These are phyloP conservation scores for Hybos culiciformis DNA, from an alignment of 2,888 invertebrate species.

Conservation along the genomic window DNA sequence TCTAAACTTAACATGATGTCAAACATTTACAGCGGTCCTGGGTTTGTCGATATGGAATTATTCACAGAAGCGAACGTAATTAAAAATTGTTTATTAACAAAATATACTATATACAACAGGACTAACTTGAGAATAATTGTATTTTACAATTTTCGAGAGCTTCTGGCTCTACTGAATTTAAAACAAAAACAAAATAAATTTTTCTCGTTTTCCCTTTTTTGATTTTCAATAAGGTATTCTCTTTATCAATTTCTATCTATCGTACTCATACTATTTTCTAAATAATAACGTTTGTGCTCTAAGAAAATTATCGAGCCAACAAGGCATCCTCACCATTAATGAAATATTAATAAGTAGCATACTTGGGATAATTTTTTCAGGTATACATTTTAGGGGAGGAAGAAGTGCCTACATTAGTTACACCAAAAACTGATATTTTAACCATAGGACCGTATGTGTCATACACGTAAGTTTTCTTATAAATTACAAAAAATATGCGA, in stretches of 20 bases:
- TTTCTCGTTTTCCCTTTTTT: too few relatives aligned
- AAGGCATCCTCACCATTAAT: too few relatives aligned
- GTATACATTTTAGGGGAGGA: conserved; percentile 49
- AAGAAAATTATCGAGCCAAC: too few relatives aligned
- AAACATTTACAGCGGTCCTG: conserved; percentile 49
- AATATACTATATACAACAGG: too few relatives aligned
- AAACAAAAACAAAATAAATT: too few relatives aligned
- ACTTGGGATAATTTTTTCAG: conserved; percentile 29
- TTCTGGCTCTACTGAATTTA: not conserved
- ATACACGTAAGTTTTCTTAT: conserved; percentile 33
- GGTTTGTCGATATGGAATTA: conserved; percentile 42
- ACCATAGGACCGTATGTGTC: conserved; percentile 43
- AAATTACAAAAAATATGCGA: not conserved
- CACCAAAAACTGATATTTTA: conserved; percentile 46
- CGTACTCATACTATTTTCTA: too few relatives aligned
- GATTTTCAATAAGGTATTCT: too few relatives aligned
- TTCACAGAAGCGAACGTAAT: conserved; percentile 38
- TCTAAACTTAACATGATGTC: conserved; percentile 45
- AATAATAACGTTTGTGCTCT: too few relatives aligned
- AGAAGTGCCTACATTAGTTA: conserved; percentile 56
- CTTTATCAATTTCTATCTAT: too few relatives aligned
- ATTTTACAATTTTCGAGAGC: not conserved
- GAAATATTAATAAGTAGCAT: too few relatives aligned
- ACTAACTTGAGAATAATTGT: not conserved
- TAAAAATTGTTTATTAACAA: too few relatives aligned